These are phyloP conservation scores for Trachelipus rathkii DNA, from an alignment of 1,140 invertebrate species.

Conservation along the genomic window DNA sequence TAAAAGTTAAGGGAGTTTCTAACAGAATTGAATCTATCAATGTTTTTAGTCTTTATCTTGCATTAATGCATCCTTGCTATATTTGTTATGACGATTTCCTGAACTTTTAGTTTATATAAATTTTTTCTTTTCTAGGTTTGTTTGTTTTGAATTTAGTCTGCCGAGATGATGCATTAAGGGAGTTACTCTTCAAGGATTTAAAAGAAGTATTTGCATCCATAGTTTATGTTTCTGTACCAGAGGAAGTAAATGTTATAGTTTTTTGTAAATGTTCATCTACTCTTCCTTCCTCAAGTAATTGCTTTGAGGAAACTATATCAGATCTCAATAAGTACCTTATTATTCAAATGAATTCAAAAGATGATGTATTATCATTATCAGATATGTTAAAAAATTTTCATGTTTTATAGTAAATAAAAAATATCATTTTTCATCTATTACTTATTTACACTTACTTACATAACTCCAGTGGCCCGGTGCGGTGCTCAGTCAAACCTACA, in stretches of 20 bases:
- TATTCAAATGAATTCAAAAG: background rate
- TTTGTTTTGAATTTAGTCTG: constrained; percentile 3
- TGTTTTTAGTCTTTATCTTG: too few relatives aligned
- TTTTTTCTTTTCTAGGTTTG: background rate
- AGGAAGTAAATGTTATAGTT: background rate
- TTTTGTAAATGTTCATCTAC: background rate
- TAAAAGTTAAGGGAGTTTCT: too few relatives aligned
- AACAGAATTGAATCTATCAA: too few relatives aligned
- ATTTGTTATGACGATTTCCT: background rate
- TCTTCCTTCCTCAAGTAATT: background rate
- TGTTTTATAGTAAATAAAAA: background rate
- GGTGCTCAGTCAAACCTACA: too few relatives aligned
- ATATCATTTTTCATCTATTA: too few relatives aligned
- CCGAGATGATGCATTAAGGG: background rate
- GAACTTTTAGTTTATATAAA: background rate
- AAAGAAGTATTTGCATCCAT: background rate
- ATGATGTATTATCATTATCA: background rate
- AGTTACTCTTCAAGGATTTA: background rate
- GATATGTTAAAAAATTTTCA: background rate
- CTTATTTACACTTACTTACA: too few relatives aligned
- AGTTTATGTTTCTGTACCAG: background rate
- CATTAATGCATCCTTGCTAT: too few relatives aligned
- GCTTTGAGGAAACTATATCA: background rate
- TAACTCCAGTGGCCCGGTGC: too few relatives aligned
- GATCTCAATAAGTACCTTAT: background rate